A percentile compares a stretch with the other conserved stretches of the same genome.
Conservation (phyloP, 2,797 vertebrate species). For the Microctenopoma steveboyesi region DNA sequence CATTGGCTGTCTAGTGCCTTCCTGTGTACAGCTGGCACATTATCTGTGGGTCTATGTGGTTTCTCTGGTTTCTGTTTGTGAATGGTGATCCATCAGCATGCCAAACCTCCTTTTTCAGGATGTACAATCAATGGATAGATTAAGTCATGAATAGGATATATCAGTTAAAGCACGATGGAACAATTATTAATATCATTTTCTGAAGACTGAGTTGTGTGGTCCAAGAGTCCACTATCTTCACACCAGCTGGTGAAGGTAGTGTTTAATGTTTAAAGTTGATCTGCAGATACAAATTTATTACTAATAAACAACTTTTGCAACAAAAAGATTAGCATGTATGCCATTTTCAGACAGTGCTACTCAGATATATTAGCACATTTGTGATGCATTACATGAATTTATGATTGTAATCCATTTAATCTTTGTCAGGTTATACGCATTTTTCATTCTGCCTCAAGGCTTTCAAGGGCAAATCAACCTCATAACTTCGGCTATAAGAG, state of each 20-base stretch:
- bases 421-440: conserved; percentile 37
- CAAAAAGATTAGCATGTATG: background rate
- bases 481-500: conserved; percentile 26
- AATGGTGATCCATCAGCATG: background rate
- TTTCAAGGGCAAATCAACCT: conserved; percentile 51
- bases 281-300: background rate
- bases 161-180: no score
- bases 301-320: background rate
- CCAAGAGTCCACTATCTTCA: no score
- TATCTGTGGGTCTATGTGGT: background rate
- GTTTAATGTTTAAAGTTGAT: background rate
- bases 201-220: no score
- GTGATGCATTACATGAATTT: conserved; percentile 37
- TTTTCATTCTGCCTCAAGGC: conserved; percentile 16
- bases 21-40: conserved; percentile 6
- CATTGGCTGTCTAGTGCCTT: background rate
- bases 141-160: no score
- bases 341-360: conserved; percentile 4
- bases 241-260: no score
- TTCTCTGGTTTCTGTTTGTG: background rate
- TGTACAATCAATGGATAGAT: background rate
- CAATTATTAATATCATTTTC: no score
- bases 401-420: conserved; percentile 47
- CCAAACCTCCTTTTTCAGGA: background rate
- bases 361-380: conserved; percentile 3